phyloP scores from a whole-genome alignment of 2,888 invertebrate species.

The Macaria notata region DNA sequence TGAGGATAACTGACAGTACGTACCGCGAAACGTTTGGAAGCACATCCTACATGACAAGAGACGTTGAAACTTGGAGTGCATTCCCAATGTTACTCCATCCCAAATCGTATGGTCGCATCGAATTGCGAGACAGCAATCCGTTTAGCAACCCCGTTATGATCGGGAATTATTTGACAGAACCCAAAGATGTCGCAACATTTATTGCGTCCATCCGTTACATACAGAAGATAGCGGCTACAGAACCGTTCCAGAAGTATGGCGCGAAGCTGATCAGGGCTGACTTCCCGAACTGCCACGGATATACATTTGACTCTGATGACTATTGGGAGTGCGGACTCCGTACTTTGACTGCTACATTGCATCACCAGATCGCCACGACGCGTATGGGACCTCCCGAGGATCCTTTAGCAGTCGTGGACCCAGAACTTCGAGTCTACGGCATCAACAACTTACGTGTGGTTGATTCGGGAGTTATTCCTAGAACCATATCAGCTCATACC shows the following conservation, averaged over 20 bases:
- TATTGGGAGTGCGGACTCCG: constrained; percentile 88
- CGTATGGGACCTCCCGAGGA: constrained; percentile 87
- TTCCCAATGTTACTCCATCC: constrained; percentile 89
- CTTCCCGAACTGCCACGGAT: constrained; percentile 76
- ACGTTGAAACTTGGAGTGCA: constrained; percentile 82
- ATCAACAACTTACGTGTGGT: constrained; percentile 83
- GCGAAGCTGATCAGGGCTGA: constrained; percentile 75
- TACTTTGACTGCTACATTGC: constrained; percentile 82
- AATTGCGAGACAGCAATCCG: constrained; percentile 87
- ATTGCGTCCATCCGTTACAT: constrained; percentile 84
- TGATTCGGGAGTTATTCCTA: constrained; percentile 86
- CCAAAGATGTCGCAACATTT: constrained; percentile 81
- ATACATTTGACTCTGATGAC: constrained; percentile 80
- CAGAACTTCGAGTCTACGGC: constrained; percentile 83
- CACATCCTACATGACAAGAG: constrained; percentile 55
- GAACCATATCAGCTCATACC: constrained; percentile 85
- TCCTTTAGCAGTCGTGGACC: constrained; percentile 84
- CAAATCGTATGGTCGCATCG: constrained; percentile 86
- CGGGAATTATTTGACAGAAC: constrained; percentile 89
- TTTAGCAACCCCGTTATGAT: constrained; percentile 89
- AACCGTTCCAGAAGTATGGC: constrained; percentile 82
- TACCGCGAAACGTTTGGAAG: constrained; percentile 81
- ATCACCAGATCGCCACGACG: constrained; percentile 86
- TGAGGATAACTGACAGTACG: constrained; percentile 80
- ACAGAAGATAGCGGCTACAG: constrained; percentile 80